These are phyloP conservation scores for Eupeodes latifasciatus DNA, from an alignment of 2,888 invertebrate genomes.

Conservation along the genomic window DNA sequence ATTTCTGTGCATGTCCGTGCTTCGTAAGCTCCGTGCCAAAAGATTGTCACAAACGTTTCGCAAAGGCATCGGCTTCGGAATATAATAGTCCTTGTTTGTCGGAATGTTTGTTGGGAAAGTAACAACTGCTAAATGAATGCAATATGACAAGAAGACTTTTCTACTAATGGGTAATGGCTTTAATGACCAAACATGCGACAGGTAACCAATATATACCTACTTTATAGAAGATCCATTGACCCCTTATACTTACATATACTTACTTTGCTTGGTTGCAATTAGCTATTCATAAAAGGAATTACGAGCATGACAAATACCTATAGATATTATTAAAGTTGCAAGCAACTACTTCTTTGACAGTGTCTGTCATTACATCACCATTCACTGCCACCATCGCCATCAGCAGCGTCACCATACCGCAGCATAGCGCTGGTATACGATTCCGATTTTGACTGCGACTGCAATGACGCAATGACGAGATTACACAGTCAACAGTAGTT, in stretches of 20 bases:
- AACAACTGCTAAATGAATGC: neutral
- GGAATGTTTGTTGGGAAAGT: neutral
- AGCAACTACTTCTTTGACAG: constrained; percentile 32
- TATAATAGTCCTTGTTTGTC: neutral
- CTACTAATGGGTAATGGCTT: neutral
- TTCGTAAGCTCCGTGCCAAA: neutral
- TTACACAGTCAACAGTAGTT: constrained; percentile 5
- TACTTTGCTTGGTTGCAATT: constrained; percentile 51
- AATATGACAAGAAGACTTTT: neutral
- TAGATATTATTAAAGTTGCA: constrained; percentile 51
- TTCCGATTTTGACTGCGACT: no score
- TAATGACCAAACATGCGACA: constrained; percentile 23
- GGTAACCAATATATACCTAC: neutral
- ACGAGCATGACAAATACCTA: constrained; percentile 65
- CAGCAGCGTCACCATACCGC: neutral
- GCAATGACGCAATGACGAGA: constrained; percentile 38
- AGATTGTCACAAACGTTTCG: neutral
- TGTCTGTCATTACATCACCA: constrained; percentile 27
- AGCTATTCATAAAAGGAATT: constrained; percentile 72
- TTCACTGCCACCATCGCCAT: no score
- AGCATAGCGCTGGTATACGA: neutral
- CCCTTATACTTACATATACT: constrained; percentile 8
- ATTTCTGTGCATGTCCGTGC: neutral
- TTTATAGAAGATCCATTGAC: constrained; percentile 58
- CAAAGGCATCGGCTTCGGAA: neutral